A percentile compares a stretch with the other conserved stretches of the same genome.
phyloP scores from a whole-genome alignment of 2,888 invertebrate genomes.

The Agrotis clavis region DNA sequence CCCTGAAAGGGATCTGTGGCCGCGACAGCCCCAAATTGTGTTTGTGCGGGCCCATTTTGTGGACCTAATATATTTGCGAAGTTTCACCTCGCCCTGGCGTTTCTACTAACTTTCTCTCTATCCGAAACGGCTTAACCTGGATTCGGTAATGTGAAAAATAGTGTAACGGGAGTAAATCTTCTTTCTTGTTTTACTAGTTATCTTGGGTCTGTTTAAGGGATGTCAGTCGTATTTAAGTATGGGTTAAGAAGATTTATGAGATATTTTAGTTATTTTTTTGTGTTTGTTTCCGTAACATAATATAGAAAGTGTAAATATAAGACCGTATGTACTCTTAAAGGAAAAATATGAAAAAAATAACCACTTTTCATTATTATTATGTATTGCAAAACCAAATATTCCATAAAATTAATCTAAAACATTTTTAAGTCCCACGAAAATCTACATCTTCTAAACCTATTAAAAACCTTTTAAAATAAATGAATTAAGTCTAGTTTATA shows the following conservation, averaged over 20 bases:
- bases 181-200: conserved; percentile 41
- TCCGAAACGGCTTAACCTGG: conserved; percentile 66
- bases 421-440: too few species aligned
- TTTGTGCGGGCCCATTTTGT: conserved; percentile 68
- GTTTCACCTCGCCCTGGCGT: conserved; percentile 47
- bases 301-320: neutral
- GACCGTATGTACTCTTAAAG: too few species aligned
- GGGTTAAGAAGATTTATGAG: conserved; percentile 23
- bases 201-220: conserved; percentile 21
- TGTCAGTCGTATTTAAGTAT: conserved; percentile 19
- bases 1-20: conserved; percentile 36
- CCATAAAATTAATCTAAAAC: too few species aligned
- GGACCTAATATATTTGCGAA: conserved; percentile 72
- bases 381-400: too few species aligned
- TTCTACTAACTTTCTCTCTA: conserved; percentile 57
- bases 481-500: neutral
- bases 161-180: conserved; percentile 45
- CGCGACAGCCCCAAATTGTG: conserved; percentile 69
- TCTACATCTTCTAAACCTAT: too few species aligned
- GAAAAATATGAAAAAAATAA: too few species aligned
- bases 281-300: neutral
- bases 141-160: conserved; percentile 63
- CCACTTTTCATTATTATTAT: too few species aligned
- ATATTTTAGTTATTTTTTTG: neutral
- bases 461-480: neutral